Base-by-base conservation (phyloP, 2,888 invertebrate species). In the Cataglyphis altisquamis region DNA sequence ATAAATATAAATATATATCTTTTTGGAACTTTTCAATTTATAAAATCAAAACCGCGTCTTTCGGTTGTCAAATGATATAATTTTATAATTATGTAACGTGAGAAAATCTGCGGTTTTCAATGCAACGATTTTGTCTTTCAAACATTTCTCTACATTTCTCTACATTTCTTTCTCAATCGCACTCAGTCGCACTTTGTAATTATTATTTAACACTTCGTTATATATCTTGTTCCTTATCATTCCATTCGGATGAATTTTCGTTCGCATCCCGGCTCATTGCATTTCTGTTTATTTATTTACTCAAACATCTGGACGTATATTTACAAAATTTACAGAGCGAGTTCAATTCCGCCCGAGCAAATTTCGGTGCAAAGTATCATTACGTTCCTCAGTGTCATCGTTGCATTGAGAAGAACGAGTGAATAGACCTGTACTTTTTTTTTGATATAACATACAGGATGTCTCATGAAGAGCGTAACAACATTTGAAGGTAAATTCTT, bases 311-410 rank as follows among this genome's bases (percentile, higher is more conserved):
- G 83, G 74, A 81, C 83, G 63, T 83, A 55, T 92, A 92, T 92
- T 90, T 92, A 92, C 92, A 92, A 90, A 84, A 92, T 92, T 74
- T 91, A 91, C 91, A 91, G 77, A 87, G 86, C 87, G 86, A 86
- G 88, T 90, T 52, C 87, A 90, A 90, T 90, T 90, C 87, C 68
- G n/a, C 18, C 15, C 2, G 66, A 36, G 52, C 52, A 48, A 15
- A 29, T 39, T 57, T 55, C 52, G 45, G 63, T 62, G 72, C 57
- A 25, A 15, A 45, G 39, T 41, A 4, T 29, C 18, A 15, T 10
- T 25, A 5, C 29, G n/a, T 66, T 3, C n/a, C 67, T 5, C 67
- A 29, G n/a, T 9, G 4, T 67, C 29, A 18, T 55, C 52, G 15
- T 39, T n/a, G 39, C 55, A 5, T 4, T 55, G 25, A 18, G 3